phyloP scores from a whole-genome alignment of 2,797 vertebrate species.

The Acropternis orthonyx region DNA sequence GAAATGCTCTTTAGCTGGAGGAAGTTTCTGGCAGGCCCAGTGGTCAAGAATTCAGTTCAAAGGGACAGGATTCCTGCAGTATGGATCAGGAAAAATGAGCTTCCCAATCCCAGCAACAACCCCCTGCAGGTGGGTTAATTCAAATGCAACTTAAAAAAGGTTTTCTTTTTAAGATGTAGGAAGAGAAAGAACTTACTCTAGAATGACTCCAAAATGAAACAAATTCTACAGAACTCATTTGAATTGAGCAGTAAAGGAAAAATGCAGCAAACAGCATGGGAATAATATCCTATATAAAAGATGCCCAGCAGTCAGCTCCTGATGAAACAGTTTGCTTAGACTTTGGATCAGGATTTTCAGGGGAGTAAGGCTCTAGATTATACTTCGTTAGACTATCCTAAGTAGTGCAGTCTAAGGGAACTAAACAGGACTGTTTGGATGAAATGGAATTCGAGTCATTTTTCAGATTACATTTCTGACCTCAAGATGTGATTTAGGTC shows the following conservation, averaged over 20 bases:
- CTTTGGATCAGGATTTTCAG: background rate
- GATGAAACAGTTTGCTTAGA: background rate
- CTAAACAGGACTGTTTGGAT: background rate
- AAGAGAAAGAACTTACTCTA: background rate
- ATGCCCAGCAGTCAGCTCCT: background rate
- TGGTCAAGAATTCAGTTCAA: slow-evolving; percentile 60
- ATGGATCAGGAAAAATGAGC: rapidly evolving
- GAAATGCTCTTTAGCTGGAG: slow-evolving; percentile 64
- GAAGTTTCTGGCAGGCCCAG: slow-evolving; percentile 65
- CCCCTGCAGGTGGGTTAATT: background rate
- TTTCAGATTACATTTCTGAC: background rate
- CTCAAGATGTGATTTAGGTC: background rate
- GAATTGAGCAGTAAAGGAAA: background rate
- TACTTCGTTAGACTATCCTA: background rate
- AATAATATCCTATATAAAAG: background rate
- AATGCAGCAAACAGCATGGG: background rate
- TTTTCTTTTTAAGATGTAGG: background rate
- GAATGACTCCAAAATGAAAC: background rate
- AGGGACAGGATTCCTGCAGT: slow-evolving; percentile 2
- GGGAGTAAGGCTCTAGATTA: background rate
- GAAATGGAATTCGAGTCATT: background rate
- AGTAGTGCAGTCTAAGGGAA: background rate
- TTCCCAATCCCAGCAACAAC: rapidly evolving
- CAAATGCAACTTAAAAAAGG: rapidly evolving
- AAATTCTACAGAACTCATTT: background rate